Conservation (phyloP, 2,888 invertebrate species). For the Lithophane socia region DNA sequence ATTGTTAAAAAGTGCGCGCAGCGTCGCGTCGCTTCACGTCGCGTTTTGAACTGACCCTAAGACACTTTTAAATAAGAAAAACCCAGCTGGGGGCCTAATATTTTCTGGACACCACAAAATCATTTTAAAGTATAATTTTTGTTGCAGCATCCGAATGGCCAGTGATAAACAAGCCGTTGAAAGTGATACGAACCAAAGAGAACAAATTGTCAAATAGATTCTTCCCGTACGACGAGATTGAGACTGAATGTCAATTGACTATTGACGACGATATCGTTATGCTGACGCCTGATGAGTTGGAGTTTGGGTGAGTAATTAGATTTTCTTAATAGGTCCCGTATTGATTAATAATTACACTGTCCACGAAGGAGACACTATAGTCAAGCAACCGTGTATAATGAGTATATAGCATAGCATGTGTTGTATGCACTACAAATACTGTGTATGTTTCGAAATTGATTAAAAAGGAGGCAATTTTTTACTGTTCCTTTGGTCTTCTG, state of each 20-base stretch:
- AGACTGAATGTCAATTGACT: conserved; percentile 98
- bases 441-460: background rate
- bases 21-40: too few species aligned
- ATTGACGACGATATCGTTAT: conserved; percentile 99
- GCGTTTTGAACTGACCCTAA: too few species aligned
- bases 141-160: conserved; percentile 96
- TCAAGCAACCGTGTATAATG: too few species aligned
- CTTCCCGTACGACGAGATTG: conserved; percentile 98
- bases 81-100: background rate
- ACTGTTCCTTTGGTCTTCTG: background rate
- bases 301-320: conserved; percentile 93
- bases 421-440: background rate
- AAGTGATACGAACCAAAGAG: conserved; percentile 96
- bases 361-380: background rate
- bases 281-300: conserved; percentile 98
- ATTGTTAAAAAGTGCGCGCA: too few species aligned
- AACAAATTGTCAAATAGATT: conserved; percentile 99
- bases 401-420: background rate
- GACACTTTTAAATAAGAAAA: background rate
- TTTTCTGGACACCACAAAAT: background rate
- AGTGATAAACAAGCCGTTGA: conserved; percentile 96
- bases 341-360: background rate
- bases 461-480: background rate
- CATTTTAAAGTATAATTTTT: conserved; percentile 13
- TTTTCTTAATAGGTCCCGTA: background rate